Evolutionary conservation across 1,140 invertebrate genomes (phyloP), one percentile per base, ranked within the genome.

Genomic region (Ectropis grisescens): DNA sequence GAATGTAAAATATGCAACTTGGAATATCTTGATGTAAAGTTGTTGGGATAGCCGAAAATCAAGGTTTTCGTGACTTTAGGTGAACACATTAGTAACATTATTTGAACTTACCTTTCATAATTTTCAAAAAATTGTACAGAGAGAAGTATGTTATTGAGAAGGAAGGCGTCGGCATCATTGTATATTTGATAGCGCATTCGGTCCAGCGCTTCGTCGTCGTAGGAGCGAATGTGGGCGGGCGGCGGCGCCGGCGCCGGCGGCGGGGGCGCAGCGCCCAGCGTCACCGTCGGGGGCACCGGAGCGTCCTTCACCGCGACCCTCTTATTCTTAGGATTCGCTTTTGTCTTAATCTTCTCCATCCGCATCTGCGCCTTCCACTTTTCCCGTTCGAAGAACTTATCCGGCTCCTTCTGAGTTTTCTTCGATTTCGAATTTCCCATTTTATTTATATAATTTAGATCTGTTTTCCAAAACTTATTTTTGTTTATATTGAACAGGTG

Each of bases 51-150:
- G n/a, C n/a, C n/a, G n/a, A n/a, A n/a, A n/a, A n/a, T n/a, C n/a
- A n/a, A n/a, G n/a, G n/a, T n/a, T n/a, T n/a, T n/a, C n/a, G n/a
- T n/a, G n/a, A n/a, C n/a, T n/a, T n/a, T n/a, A n/a, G n/a, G n/a
- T n/a, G n/a, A n/a, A n/a, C n/a, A n/a, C n/a, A n/a, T n/a, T n/a
- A n/a, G n/a, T n/a, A n/a, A n/a, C n/a, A n/a, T n/a, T n/a, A n/a
- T n/a, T 19, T 19, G 16, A 19, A 26, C 58, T 53, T 46, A 92
- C 91, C 85, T 84, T 47, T 92, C 88, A 56, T 87, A 93, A 68
- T 93, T 90, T 27, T 88, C 82, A 37, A 92, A 93, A 72, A 93
- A 93, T 58, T 93, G 90, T 2, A 91, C 76, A 14, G 87, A 87
- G 57, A 93, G 81, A 38, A 93, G 80, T 14, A 93, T 85, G 57